Conservation (phyloP, 92 coral and sea anemone genomes). For the Phenganax subtilis region DNA sequence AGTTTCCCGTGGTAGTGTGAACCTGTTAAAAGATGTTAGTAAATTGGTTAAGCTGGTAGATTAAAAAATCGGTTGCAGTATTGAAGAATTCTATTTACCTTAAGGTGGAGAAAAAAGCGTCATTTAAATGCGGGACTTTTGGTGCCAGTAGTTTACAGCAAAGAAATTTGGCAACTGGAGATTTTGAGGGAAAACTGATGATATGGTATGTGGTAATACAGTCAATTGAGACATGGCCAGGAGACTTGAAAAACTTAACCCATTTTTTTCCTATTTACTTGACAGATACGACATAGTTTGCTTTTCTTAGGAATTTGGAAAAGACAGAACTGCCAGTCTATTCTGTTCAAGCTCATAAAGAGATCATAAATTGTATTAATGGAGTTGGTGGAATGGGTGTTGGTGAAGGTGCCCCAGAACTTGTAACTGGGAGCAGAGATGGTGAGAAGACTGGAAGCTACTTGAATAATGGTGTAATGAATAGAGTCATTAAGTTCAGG, state of each 20-base stretch:
- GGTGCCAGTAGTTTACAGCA: slow-evolving; percentile 87
- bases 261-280: too few relatives aligned
- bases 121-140: slow-evolving; percentile 93
- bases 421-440: slow-evolving; percentile 97
- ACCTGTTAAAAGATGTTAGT: slow-evolving; percentile 83
- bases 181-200: slow-evolving; percentile 99
- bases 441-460: slow-evolving; percentile 50
- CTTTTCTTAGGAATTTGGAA: slow-evolving; percentile 79
- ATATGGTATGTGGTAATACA: slow-evolving; percentile 62
- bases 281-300: not conserved
- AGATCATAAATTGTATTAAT: slow-evolving; percentile 86
- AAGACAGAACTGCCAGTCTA: slow-evolving; percentile 91
- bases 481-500: too few relatives aligned
- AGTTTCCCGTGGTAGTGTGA: slow-evolving; percentile 80
- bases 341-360: slow-evolving; percentile 92
- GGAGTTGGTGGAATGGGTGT: slow-evolving; percentile 94
- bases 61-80: not conserved
- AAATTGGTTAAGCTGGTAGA: not conserved
- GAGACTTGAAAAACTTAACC: not conserved
- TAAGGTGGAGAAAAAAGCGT: slow-evolving; percentile 85
- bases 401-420: slow-evolving; percentile 98
- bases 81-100: not conserved
- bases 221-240: not conserved
- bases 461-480: not conserved
- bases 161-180: slow-evolving; percentile 93